Percentiles rank a stretch among this genome's conserved stretches.
Evolutionary conservation across 2,797 vertebrate species (phyloP).

Genomic region (Clarias platycephalus): DNA sequence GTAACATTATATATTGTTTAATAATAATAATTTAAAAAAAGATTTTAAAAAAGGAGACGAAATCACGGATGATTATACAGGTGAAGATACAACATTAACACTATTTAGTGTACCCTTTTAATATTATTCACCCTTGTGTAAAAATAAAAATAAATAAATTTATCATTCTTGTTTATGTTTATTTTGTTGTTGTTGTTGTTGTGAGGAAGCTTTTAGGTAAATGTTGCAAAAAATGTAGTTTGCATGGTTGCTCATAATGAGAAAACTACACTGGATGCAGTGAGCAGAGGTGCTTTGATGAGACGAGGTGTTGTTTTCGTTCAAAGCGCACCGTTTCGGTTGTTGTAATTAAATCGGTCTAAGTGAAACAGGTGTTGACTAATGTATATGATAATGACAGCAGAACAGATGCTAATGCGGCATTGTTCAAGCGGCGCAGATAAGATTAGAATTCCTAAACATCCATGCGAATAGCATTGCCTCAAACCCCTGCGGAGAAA

Average conservation of each 20-base stretch:
- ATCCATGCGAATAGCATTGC: constrained; percentile 64
- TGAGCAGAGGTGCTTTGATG: constrained; percentile 19
- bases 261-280: constrained; percentile 43
- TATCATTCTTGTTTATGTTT: not conserved
- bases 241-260: too few relatives aligned
- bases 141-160: not conserved
- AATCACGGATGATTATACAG: too few relatives aligned
- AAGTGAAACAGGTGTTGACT: constrained; percentile 80
- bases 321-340: constrained; percentile 61
- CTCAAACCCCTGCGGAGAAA: constrained; percentile 41
- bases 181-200: not conserved
- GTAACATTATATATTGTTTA: too few relatives aligned
- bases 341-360: constrained; percentile 72
- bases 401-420: constrained; percentile 77
- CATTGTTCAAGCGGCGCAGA: constrained; percentile 64
- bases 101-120: not conserved
- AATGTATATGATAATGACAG: constrained; percentile 82
- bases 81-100: too few relatives aligned
- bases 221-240: not conserved
- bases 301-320: constrained; percentile 60
- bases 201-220: not conserved
- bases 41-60: too few relatives aligned
- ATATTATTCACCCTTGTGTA: not conserved
- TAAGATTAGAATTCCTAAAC: constrained; percentile 69
- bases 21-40: too few relatives aligned